Evolutionary conservation across 2,797 vertebrate genomes (phyloP), one percentile per base, ranked within the genome.

Genomic region (Crenuchus spilurus): DNA sequence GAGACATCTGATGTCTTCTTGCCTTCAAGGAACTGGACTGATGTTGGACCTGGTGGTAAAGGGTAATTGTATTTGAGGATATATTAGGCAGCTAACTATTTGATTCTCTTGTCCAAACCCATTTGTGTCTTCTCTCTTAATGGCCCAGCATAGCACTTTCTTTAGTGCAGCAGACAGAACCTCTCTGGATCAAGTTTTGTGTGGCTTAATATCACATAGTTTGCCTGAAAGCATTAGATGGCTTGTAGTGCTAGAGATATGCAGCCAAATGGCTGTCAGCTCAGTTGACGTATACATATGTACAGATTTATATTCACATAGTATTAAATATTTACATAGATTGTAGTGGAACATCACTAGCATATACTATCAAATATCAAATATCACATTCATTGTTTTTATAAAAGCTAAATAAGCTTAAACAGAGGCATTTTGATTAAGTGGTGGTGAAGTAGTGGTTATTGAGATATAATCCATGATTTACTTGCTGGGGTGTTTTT

Each of bases 91-190:
- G 31, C 48, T 14, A 6, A 37, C 8, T 46, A 22, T 49, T 49
- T 71, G 6, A 72, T 61, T 77, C 62, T 72, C 22, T 52, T n/a
- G n/a, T 39, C 10, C 5, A 68, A 67, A 46, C 24, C 16, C 52
- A 48, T 65, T 49, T 65, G 20, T 49, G 14, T 55, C 22, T 8
- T 55, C 31, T 7, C 5, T 51, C 22, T 52, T 55, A 31, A 55
- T 55, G 9, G 52, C 28, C 6, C 16, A 7, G 31, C 26, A 33
- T 41, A 18, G 1, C 61, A 46, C 20, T 24, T 24, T 24, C 37
- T 26, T 7, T 42, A 62, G 20, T 22, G 35, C 11, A 42, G 42
- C 35, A 31, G 52, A 55, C 52, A 31, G 52, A 31, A 31, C 13
- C 52, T 55, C 28, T 55, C 52, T 55, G 52, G 52, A 31, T 31